A percentile compares a stretch with the other conserved stretches of the same genome.
Conservation (phyloP, 2,888 invertebrate genomes). For the Deilephila porcellus region DNA sequence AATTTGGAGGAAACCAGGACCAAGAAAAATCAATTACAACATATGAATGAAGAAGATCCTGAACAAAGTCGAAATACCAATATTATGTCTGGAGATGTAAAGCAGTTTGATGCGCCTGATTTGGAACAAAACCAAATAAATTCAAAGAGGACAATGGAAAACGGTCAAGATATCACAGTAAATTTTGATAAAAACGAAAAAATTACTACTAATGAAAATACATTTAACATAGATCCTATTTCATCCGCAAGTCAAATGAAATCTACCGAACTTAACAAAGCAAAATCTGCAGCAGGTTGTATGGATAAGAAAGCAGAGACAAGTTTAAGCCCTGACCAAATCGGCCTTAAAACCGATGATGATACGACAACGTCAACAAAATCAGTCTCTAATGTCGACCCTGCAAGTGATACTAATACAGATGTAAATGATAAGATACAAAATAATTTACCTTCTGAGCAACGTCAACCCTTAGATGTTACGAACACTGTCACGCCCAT, state of each 20-base stretch:
- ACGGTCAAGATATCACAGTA: background rate
- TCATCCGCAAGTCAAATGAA: slow-evolving; percentile 35
- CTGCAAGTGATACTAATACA: background rate
- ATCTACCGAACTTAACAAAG: slow-evolving; percentile 34
- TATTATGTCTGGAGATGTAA: background rate
- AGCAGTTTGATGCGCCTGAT: background rate
- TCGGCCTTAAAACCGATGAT: background rate
- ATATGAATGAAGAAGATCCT: background rate
- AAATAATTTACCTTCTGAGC: background rate
- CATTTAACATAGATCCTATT: slow-evolving; percentile 22
- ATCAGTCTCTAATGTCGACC: background rate
- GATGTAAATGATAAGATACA: slow-evolving; percentile 24
- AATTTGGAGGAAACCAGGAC: background rate
- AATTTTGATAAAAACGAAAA: slow-evolving; percentile 32
- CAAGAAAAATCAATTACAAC: background rate
- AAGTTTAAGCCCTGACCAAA: background rate
- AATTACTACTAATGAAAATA: slow-evolving; percentile 17
- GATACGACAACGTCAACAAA: background rate
- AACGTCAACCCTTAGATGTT: background rate
- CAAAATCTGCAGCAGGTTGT: background rate
- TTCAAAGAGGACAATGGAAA: background rate
- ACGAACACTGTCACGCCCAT: background rate
- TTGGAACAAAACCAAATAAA: background rate
- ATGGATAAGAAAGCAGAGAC: background rate
- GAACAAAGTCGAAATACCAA: background rate